Evolutionary conservation across 2,113 vertebrate genomes (phyloP), one percentile per base, ranked within the genome.

Genomic region (Typhlomys cinereus): DNA sequence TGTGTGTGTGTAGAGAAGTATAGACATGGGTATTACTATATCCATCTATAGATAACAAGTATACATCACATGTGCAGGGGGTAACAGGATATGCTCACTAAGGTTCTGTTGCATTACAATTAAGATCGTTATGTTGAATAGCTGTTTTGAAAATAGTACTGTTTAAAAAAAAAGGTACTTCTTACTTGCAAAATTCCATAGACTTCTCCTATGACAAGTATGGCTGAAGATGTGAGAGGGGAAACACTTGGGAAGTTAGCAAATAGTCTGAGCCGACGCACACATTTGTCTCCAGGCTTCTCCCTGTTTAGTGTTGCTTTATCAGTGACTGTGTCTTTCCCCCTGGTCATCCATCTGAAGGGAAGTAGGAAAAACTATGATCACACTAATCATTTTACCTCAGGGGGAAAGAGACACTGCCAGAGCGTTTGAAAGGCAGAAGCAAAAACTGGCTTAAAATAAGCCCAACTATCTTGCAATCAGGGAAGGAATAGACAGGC

Each of bases 61-160:
- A 78, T 94, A n/a, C 70, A 82, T 89, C 89, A 84, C 91, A 75
- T 91, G 73, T 90, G 64, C 75, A 83, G 87, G 91, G 69, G 89
- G 93, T 90, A 90, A 95, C 92, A 96, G 92, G 94, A 85, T 81
- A 80, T 76, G 91, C 41, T 7, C 7, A 94, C 86, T 95, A 93
- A 94, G 78, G 75, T 92, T 94, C 94, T 71, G 88, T 94, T 97
- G 84, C 39, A 18, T 97, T 96, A 89, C 92, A 88, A 89, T 84
- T 95, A 92, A 97, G 79, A 67, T 91, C 92, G 84, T 97, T 96
- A 54, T 79, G 90, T 95, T 50, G 66, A 97, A 79, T 20, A 36
- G 95, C 91, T 97, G 86, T 96, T 94, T 95, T 95, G 88, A 76
- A 97, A 95, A 95, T 95, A 94, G 76, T 95, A 96, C 81, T 96